phyloP scores from a whole-genome alignment of 2,113 vertebrate species.

The Proterorhinus semilunaris region DNA sequence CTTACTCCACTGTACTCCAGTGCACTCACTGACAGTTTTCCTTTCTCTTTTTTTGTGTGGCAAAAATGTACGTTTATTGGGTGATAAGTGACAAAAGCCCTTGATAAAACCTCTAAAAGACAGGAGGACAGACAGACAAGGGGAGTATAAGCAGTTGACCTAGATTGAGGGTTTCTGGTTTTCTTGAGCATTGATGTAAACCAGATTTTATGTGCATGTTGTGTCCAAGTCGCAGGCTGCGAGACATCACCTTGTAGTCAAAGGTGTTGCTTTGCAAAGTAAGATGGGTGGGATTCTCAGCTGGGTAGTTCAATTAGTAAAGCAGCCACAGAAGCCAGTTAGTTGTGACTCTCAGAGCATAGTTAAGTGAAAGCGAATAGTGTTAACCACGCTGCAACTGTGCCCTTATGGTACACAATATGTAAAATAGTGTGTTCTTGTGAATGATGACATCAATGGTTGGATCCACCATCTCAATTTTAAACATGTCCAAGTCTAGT shows the following conservation, averaged over 20 bases:
- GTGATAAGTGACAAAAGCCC: constrained; percentile 66
- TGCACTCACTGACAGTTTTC: constrained; percentile 26
- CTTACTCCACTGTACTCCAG: constrained; percentile 17
- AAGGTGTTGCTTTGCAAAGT: constrained; percentile 22
- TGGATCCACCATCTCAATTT: background rate
- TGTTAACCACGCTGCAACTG: background rate
- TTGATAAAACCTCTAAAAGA: constrained; percentile 42
- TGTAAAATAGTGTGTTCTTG: background rate
- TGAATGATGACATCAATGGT: too few species aligned
- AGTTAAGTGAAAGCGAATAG: background rate
- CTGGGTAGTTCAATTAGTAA: background rate
- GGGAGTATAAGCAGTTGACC: constrained; percentile 32
- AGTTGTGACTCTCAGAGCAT: too few species aligned
- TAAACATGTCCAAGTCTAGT: background rate
- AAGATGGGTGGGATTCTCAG: background rate
- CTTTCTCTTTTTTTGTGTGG: background rate
- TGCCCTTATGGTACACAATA: background rate
- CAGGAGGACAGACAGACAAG: constrained; percentile 15
- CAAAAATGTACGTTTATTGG: constrained; percentile 57
- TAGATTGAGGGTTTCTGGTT: constrained; percentile 48
- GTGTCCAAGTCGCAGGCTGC: constrained; percentile 53
- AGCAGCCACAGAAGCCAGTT: background rate
- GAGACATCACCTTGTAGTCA: constrained; percentile 47
- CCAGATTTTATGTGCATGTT: constrained; percentile 53
- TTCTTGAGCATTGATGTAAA: constrained; percentile 63